Percentiles rank a stretch among this genome's conserved stretches.
phyloP scores from a whole-genome alignment of 1,140 invertebrate species.

The Trichonephila inaurata region DNA sequence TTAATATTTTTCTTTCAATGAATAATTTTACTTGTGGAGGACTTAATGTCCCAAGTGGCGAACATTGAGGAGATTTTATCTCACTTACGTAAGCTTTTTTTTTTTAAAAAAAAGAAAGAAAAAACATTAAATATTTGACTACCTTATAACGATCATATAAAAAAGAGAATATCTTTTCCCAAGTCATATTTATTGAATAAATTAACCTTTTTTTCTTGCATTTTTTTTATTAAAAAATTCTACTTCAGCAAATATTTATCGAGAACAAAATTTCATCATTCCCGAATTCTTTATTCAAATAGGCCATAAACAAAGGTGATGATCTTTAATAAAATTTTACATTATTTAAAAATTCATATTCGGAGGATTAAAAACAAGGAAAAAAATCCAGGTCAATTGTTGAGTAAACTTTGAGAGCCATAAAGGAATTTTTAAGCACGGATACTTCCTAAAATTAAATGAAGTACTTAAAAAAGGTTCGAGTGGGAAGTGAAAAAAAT shows the following conservation, averaged over 20 bases:
- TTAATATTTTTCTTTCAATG: too few species aligned
- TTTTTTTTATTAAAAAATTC: background rate
- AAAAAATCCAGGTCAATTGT: background rate
- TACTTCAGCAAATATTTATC: background rate
- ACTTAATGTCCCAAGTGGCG: slow-evolving; percentile 26
- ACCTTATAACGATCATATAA: background rate
- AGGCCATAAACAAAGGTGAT: background rate
- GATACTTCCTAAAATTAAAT: background rate
- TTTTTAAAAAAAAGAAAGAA: background rate
- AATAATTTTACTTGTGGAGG: background rate
- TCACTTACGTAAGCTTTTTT: background rate
- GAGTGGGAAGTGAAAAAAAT: too few species aligned
- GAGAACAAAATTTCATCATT: background rate
- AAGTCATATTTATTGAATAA: slow-evolving; percentile 44
- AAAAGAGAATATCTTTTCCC: background rate
- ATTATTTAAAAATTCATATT: slow-evolving; percentile 13
- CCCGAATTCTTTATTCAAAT: background rate
- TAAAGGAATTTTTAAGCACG: background rate
- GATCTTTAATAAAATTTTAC: background rate
- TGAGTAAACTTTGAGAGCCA: background rate
- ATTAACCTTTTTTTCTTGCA: background rate
- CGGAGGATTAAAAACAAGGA: background rate
- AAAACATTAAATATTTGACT: slow-evolving; percentile 11
- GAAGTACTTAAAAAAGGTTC: background rate
- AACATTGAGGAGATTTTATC: background rate